phyloP scores from a whole-genome alignment of 2,888 invertebrate species.

The Tachina lurida region DNA sequence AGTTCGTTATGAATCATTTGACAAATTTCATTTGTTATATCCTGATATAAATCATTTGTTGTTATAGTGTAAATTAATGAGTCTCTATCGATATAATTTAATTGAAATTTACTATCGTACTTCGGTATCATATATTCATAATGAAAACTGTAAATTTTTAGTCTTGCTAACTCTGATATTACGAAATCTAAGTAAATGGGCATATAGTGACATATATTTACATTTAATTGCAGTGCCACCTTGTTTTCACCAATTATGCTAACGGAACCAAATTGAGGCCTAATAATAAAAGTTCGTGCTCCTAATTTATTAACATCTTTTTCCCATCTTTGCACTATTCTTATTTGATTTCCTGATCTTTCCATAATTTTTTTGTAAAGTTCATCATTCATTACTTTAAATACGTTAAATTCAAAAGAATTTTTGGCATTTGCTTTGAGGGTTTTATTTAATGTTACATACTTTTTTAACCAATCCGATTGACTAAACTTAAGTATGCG shows the following conservation, averaged over 20 bases:
- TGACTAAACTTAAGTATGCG: conserved; percentile 75
- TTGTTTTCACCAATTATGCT: not conserved
- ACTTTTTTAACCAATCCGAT: conserved; percentile 75
- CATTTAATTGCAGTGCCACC: not conserved
- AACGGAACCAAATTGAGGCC: not conserved
- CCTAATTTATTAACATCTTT: not conserved
- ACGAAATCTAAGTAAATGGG: conserved; percentile 41
- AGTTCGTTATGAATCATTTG: conserved; percentile 73
- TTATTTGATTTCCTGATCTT: conserved; percentile 37
- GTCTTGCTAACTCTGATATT: conserved; percentile 69
- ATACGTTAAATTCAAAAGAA: conserved; percentile 77
- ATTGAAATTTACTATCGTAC: conserved; percentile 7
- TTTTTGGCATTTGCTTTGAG: not conserved
- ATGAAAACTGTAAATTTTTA: conserved; percentile 67
- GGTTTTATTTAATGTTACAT: conserved; percentile 27
- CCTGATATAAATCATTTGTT: conserved; percentile 66
- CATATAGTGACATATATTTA: not conserved
- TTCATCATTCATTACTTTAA: conserved; percentile 77
- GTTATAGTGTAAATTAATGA: conserved; percentile 56
- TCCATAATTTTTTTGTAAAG: conserved; percentile 63
- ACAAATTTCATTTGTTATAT: conserved; percentile 38
- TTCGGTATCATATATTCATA: conserved; percentile 56
- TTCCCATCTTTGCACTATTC: conserved; percentile 28
- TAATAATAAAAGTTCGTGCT: conserved; percentile 41
- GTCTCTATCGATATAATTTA: conserved; percentile 64